Base-by-base conservation (phyloP, 2,888 invertebrate species). In the Drosophila rellima region DNA sequence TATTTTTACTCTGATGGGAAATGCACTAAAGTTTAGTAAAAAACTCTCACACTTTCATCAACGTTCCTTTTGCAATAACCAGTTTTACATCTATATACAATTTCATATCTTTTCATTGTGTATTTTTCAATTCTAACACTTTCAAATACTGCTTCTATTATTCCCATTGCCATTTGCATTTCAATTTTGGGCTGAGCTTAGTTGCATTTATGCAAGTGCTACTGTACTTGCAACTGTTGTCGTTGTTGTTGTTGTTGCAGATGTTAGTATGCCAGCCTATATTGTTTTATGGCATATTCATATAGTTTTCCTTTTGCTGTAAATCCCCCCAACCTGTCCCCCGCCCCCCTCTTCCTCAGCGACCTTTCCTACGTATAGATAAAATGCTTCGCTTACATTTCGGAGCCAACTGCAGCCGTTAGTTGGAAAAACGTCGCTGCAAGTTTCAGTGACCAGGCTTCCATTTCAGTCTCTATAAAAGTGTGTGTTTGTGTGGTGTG, bases 241-340 rank as follows among this genome's bases (percentile, higher is more conserved):
- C 55, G 20, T 26, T 65, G 42, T 23, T 52, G 61, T 51, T 67
- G 48, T 52, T 80, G 74, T 48, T 82, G 79, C 70, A 74, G 82
- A 70, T 77, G 55, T 74, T 80, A 45, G 74, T 78, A 45, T 64
- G 71, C 65, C 78, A 76, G 76, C 78, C 73, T 76, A 76, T 84
- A 84, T 84, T 84, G 88, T 84, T 84, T 84, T 84, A 84, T 85
- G 83, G 83, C 86, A 88, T 82, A 84, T 84, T 88, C 88, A 88
- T 88, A 84, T 88, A 79, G 85, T 77, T 77, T 82, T 77, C 83
- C 63, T 48, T 67, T 54, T 63, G 26, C 45, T 20, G 35, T 39
- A 56, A 56, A 55, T 44, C 31, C 37, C 44, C 17, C 18, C 13
- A n/a, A 20, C 39, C 35, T 29, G 23, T 10, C 0, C n/a, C 33